Conservation (phyloP, 1,140 invertebrate species). For the Brevipalpus yothersi region DNA sequence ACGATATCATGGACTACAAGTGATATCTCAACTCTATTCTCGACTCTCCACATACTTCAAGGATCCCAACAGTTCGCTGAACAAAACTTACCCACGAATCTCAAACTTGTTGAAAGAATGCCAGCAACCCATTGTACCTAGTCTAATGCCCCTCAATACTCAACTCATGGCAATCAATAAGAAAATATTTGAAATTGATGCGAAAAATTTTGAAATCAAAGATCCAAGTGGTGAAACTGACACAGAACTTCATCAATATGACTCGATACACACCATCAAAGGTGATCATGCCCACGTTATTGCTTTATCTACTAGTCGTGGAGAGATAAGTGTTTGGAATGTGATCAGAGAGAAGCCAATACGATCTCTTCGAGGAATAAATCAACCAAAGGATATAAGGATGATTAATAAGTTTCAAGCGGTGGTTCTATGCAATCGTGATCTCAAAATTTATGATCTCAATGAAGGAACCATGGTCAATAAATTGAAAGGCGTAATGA, state of each 20-base stretch:
- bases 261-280: conserved; percentile 13
- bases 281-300: conserved; percentile 35
- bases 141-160: not conserved
- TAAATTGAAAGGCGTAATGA: conserved; percentile 60
- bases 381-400: conserved; percentile 20
- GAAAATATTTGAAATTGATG: not conserved
- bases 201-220: not conserved
- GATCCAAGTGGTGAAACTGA: not conserved
- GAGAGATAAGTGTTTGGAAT: conserved; percentile 50
- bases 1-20: not conserved
- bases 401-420: conserved; percentile 35
- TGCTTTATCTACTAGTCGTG: conserved; percentile 38
- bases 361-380: conserved; percentile 29
- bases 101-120: not conserved
- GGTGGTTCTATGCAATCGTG: conserved; percentile 49
- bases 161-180: not conserved
- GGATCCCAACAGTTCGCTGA: not conserved
- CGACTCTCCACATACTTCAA: not conserved
- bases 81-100: not conserved
- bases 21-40: not conserved
- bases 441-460: conserved; percentile 50
- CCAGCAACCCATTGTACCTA: not conserved
- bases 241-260: not conserved
- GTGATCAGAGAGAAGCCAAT: conserved; percentile 27
- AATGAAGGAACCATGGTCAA: conserved; percentile 40